Evolutionary conservation across 2,888 invertebrate genomes (phyloP), one percentile per base, ranked within the genome.

Genomic region (Dasypogon diadema): DNA sequence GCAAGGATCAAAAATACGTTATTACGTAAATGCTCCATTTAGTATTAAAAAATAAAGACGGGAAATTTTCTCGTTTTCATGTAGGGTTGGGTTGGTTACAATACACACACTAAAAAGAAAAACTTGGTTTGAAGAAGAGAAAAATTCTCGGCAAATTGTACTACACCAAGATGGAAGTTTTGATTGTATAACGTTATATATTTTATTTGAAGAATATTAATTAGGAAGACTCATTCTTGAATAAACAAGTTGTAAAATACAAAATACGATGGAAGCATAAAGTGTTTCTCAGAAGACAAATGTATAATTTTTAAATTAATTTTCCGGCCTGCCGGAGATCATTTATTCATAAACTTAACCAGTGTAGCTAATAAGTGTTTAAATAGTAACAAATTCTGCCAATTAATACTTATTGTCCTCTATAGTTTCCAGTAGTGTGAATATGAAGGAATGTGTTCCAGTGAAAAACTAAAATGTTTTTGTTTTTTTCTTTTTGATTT

Each of bases 401-500:
- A 70, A 70, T 70, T 46, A 34, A 70, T 34, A 34, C 22, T 70
- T 70, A 70, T 70, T 70, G 70, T 70, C 70, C 30, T 22, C 70
- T 30, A 70, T 70, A 65, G 65, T 65, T 21, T 24, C n/a, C n/a
- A n/a, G n/a, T n/a, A n/a, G n/a, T n/a, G n/a, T n/a, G n/a, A n/a
- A n/a, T n/a, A n/a, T n/a, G n/a, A n/a, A n/a, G n/a, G n/a, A n/a
- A n/a, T n/a, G n/a, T n/a, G n/a, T n/a, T n/a, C n/a, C n/a, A n/a
- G n/a, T n/a, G n/a, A n/a, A n/a, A n/a, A n/a, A n/a, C n/a, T n/a
- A n/a, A n/a, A n/a, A n/a, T n/a, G n/a, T n/a, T n/a, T n/a, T n/a
- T n/a, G n/a, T n/a, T n/a, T n/a, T n/a, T n/a, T n/a, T 70, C 30
- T 54, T 70, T 70, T 70, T 70, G 70, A 70, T 54, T 54, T 70